Evolutionary conservation across 1,140 invertebrate species (phyloP), one percentile per base, ranked within the genome.

Genomic region (Euschistus heros): DNA sequence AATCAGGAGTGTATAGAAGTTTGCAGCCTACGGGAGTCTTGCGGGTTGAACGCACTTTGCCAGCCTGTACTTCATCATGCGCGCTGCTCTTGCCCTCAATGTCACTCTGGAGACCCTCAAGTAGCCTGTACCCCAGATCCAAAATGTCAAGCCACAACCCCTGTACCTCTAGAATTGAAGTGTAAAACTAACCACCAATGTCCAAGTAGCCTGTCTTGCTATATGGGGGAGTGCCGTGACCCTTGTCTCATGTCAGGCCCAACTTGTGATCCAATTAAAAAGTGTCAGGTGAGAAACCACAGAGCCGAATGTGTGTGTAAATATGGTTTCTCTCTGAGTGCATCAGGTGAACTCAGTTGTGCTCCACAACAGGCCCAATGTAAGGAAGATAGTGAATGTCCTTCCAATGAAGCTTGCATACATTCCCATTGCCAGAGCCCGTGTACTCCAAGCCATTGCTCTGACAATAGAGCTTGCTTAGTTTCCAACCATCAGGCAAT

Each of bases 21-120:
- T 69, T 95, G 92, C 80, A 86, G 83, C 70, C 80, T 93, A 70
- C 84, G 88, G 69, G 91, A 87, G 69, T 87, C 87, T 66, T 95
- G 92, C 76, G 92, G 92, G 67, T 81, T 86, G 69, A 92, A 94
- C 77, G 91, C 92, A 52, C 79, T 93, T 42, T 95, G 92, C 75
- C 83, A 83, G 70, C 86, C 90, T 50, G 82, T 92, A 60, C 77
- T 87, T 71, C 92, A 94, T 76, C 84, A 84, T 72, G 85, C 91
- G 13, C 82, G 86, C 66, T 94, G 91, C 75, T 86, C 87, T 33
- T 95, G 92, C 74, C 88, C 90, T 44, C 86, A 89, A 72, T 94
- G 91, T 75, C 86, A 91, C 76, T 80, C 87, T 63, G 91, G 91
- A 33, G 83, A 86, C 72, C 88, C 92, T 8, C 81, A 84, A 50